Base-by-base conservation (phyloP, 2,888 invertebrate genomes). In the Urechis unicinctus region DNA sequence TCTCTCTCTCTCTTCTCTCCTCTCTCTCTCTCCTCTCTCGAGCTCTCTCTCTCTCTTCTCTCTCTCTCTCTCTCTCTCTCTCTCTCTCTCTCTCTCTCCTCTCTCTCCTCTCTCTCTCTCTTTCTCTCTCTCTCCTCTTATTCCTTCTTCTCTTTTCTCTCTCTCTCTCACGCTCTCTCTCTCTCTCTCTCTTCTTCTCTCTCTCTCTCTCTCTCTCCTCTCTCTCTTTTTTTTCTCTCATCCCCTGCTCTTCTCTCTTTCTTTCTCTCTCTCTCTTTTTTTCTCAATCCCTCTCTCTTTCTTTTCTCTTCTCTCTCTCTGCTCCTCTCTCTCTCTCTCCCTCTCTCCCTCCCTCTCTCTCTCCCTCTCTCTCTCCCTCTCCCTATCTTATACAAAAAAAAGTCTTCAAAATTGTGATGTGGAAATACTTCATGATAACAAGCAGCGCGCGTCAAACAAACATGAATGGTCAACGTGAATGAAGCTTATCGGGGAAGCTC, bases 31-130 rank as follows among this genome's bases (percentile, higher is more conserved):
- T n/a, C n/a, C n/a, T n/a, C n/a, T n/a, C n/a, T n/a, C n/a, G n/a
- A n/a, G n/a, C n/a, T n/a, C n/a, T n/a, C n/a, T 43, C 44, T 25
- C 44, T 43, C 21, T 43, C 44, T 43, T 51, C 51, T 46, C 42
- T 51, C 51, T 51, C 51, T 46, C 42, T 51, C 51, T 51, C 51
- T 46, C 36, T 51, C 51, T 51, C 51, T 46, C 51, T 51, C 51
- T 51, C 42, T 46, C 51, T 51, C 51, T 51, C 51, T 46, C 51
- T 51, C 51, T 51, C 51, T 46, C 51, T 51, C 51, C 44, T 43
- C 21, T 43, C 44, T 43, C 44, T 43, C 21, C 43, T 51, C 51
- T 51, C 51, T 46, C 42, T 51, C 51, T 51, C 51, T 28, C 42
- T 51, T 43, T 51, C 51, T n/a, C 51, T n/a, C n/a, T n/a, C n/a